Conservation (phyloP, 1,140 invertebrate species). For the Sycobia sp. region DNA sequence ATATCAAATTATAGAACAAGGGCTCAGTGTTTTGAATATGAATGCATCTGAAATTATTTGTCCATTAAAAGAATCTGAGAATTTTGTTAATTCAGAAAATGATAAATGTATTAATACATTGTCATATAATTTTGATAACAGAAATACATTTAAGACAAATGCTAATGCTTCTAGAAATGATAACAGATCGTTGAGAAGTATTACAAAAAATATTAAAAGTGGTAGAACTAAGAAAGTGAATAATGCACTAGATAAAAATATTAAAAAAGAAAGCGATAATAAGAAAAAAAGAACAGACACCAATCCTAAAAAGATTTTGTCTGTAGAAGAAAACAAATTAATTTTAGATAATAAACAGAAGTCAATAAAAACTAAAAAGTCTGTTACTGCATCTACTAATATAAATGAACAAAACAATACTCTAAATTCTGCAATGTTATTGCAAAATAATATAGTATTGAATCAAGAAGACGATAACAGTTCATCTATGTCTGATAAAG, state of each 20-base stretch:
- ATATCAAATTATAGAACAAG: constrained; percentile 36
- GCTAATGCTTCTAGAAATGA: constrained; percentile 34
- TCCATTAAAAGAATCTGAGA: constrained; percentile 19
- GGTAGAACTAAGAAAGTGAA: constrained; percentile 15
- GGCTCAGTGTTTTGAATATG: constrained; percentile 38
- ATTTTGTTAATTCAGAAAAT: constrained; percentile 10
- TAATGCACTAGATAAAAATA: constrained; percentile 1
- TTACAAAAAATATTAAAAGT: constrained; percentile 11
- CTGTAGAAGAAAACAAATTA: constrained; percentile 31
- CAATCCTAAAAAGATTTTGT: background rate
- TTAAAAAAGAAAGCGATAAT: constrained; percentile 21
- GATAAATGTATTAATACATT: constrained; percentile 18
- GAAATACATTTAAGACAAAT: constrained; percentile 27
- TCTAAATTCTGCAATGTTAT: constrained; percentile 31
- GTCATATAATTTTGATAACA: constrained; percentile 12
- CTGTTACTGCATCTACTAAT: constrained; percentile 37
- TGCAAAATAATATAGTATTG: constrained; percentile 35
- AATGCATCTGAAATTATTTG: constrained; percentile 33
- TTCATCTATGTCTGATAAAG: constrained; percentile 46
- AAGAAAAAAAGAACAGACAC: constrained; percentile 17
- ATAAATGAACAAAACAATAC: constrained; percentile 32
- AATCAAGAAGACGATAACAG: constrained; percentile 45
- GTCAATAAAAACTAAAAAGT: constrained; percentile 40
- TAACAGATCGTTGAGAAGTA: constrained; percentile 31
- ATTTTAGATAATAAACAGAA: constrained; percentile 33